phyloP scores from a whole-genome alignment of 2,797 vertebrate species.

The Gila robusta region DNA sequence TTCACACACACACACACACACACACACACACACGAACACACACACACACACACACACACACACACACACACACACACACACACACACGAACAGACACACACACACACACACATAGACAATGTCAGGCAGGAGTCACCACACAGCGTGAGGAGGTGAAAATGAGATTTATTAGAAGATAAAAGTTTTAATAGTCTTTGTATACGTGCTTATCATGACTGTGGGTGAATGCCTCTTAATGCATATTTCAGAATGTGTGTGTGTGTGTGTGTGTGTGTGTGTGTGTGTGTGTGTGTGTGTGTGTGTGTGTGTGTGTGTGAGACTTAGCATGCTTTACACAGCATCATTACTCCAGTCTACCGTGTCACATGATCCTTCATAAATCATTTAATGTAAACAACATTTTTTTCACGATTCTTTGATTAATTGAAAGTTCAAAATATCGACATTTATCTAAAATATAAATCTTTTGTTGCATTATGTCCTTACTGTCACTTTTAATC shows the following conservation, averaged over 20 bases:
- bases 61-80: background rate
- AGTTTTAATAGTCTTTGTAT: background rate
- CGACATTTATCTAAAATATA: background rate
- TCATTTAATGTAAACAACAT: no score
- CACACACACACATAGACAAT: background rate
- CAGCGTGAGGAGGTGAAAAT: background rate
- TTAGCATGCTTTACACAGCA: background rate
- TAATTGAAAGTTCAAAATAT: background rate
- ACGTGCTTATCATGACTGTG: background rate
- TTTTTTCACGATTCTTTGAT: no score
- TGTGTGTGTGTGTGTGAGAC: no score
- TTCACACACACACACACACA: background rate
- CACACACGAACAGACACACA: background rate
- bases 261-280: background rate
- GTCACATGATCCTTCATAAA: background rate
- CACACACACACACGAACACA: no score
- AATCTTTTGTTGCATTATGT: no score
- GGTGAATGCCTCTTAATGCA: background rate
- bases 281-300: no score
- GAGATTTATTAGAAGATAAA: background rate
- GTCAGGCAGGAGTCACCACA: conserved; percentile 4
- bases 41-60: background rate
- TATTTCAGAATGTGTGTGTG: background rate
- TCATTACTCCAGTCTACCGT: background rate
- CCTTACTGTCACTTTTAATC: no score